phyloP scores from a whole-genome alignment of 2,797 vertebrate species.

The Nothura maculosa region DNA sequence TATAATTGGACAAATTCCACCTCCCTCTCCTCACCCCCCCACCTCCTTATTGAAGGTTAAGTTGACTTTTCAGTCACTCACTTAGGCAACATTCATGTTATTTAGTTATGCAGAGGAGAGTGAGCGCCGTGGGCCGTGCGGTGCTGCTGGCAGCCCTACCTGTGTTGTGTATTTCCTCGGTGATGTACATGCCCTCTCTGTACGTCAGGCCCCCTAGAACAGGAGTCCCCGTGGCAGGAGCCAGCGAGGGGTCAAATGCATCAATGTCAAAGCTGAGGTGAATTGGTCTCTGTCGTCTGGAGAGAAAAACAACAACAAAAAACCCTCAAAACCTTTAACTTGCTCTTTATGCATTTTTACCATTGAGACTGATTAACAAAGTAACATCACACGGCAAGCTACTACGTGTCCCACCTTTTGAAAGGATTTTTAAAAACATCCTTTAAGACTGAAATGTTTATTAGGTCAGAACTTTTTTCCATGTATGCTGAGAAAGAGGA shows the following conservation, averaged over 20 bases:
- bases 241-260: slow-evolving; percentile 95
- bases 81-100: neutral
- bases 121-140: neutral
- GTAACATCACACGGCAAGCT: neutral
- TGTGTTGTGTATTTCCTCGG: slow-evolving; percentile 97
- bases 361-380: neutral
- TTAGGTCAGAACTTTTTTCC: neutral
- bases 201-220: slow-evolving; percentile 97
- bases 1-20: neutral
- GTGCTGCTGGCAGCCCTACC: slow-evolving; percentile 78
- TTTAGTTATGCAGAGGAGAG: neutral
- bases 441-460: neutral
- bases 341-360: neutral
- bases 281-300: slow-evolving; percentile 92
- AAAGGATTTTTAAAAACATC: neutral
- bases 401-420: neutral
- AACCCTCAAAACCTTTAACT: neutral
- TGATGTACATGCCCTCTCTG: slow-evolving; percentile 96
- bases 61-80: neutral
- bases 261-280: slow-evolving; percentile 98
- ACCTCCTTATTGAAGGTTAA: neutral
- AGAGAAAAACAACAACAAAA: neutral
- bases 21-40: neutral
- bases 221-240: slow-evolving; percentile 95
- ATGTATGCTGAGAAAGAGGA: neutral